Evolutionary conservation across 2,113 vertebrate species (phyloP), one percentile per base, ranked within the genome.

Genomic region (Pelecanus crispus): DNA sequence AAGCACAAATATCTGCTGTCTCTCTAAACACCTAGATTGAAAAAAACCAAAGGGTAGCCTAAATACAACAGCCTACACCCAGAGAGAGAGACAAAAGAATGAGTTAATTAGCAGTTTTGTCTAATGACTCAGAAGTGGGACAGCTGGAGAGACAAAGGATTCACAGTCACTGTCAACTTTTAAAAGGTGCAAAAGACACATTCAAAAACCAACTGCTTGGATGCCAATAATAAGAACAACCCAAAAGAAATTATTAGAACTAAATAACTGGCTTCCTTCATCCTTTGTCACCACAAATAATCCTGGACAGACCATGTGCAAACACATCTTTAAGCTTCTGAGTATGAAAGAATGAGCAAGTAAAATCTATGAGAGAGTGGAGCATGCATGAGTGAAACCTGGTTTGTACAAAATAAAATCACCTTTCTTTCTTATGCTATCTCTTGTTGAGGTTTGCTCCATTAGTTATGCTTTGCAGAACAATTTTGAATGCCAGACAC

Each of bases 11-110:
- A 44, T 25, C 18, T 12, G 4, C 34, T 45, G 19, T 78, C 79
- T 58, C 38, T 36, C 34, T 61, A 63, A 88, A 67, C 31, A 90
- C 7, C 11, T 47, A 83, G 42, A 81, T 0, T 32, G 7, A 44
- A 53, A 59, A 21, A 32, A 65, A 91, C 68, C 74, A 90, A 88
- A 86, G 15, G 50, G 19, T 36, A 94, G 80, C 9, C 34, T 65
- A 80, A 94, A 70, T 62, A 70, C 42, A 82, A 50, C 50, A 83
- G 34, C 50, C 88, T 77, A 50, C 88, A 71, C 63, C 59, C 83
- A 84, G 62, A 85, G 45, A 81, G 68, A 81, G 36, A 86, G 32
- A 91, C 72, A 79, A 86, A 95, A 89, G 77, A 83, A 36, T n/a
- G 53, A 83, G 8, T 72, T 92, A 81, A 71, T 71, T 68, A 63